phyloP scores from a whole-genome alignment of 2,113 vertebrate species.

The Scolopax mira region DNA sequence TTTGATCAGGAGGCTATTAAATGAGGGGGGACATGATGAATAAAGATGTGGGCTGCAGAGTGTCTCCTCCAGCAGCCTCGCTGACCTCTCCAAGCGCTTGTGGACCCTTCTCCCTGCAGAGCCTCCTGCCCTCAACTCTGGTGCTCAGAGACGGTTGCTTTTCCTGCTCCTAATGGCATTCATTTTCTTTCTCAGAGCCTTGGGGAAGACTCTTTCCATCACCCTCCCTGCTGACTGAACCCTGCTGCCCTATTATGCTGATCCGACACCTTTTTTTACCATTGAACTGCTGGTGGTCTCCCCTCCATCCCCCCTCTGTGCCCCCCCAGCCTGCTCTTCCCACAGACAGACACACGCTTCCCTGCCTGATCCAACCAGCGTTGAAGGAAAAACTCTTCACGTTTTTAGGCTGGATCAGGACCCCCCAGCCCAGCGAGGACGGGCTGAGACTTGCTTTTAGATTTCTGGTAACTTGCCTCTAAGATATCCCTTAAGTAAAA shows the following conservation, averaged over 20 bases:
- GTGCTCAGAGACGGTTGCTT: background rate
- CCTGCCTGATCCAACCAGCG: background rate
- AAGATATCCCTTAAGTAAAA: background rate
- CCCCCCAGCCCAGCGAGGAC: background rate
- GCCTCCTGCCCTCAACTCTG: background rate
- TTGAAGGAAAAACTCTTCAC: background rate
- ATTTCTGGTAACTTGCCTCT: background rate
- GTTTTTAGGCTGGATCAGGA: background rate
- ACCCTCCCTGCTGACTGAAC: background rate
- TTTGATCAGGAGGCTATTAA: background rate
- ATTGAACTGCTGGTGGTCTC: background rate
- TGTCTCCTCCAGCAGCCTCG: background rate
- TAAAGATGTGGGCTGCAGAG: background rate
- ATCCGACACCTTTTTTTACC: background rate
- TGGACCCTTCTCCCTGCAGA: background rate
- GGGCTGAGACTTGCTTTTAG: background rate
- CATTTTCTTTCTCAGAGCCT: background rate
- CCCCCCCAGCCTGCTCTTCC: background rate
- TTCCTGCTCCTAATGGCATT: background rate
- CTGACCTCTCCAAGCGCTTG: background rate
- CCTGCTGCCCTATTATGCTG: background rate
- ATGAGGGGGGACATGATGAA: fast-evolving
- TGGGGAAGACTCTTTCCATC: background rate
- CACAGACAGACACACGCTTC: background rate
- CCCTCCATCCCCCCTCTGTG: background rate